A percentile compares a stretch with the other conserved stretches of the same genome.
Evolutionary conservation across 2,113 vertebrate genomes (phyloP).

Genomic region (Thomomys bottae): DNA sequence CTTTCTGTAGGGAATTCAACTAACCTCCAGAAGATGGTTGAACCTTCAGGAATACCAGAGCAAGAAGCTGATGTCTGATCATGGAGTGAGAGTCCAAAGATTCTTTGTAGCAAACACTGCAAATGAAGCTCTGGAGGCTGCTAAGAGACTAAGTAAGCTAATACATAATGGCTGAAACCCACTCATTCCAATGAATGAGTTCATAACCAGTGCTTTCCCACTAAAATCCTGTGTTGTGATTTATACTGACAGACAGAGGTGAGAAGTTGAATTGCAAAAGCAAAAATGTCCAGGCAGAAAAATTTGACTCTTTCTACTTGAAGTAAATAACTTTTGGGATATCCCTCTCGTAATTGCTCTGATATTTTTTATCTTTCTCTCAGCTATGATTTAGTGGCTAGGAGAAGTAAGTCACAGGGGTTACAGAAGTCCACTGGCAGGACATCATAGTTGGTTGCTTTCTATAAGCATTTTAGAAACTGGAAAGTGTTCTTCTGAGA

Average conservation of each 20-base stretch:
- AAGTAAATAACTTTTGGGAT: neutral
- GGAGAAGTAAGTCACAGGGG: neutral
- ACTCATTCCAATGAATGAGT: conserved; percentile 15
- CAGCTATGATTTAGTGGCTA: neutral
- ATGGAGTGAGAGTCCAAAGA: conserved; percentile 95
- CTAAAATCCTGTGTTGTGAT: conserved; percentile 16
- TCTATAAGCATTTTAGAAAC: neutral
- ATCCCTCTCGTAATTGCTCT: neutral
- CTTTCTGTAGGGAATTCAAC: conserved; percentile 86
- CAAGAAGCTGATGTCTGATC: conserved; percentile 98
- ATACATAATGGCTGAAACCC: conserved; percentile 59
- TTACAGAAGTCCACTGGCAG: neutral
- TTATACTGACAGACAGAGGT: conserved; percentile 24
- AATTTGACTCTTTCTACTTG: conserved; percentile 2
- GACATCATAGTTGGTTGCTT: neutral
- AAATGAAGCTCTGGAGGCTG: conserved; percentile 94
- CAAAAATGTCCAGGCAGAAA: conserved; percentile 27
- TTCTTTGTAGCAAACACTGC: conserved; percentile 95
- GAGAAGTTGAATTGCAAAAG: conserved; percentile 57
- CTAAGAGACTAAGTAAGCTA: conserved; percentile 95
- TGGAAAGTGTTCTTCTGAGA: neutral
- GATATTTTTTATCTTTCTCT: neutral
- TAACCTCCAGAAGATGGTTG: conserved; percentile 94
- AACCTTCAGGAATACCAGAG: conserved; percentile 99
- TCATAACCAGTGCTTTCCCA: conserved; percentile 66